Percentiles rank a stretch among this genome's conserved stretches.
Conservation (phyloP, 2,113 vertebrate genomes). For the Eolophus roseicapilla region DNA sequence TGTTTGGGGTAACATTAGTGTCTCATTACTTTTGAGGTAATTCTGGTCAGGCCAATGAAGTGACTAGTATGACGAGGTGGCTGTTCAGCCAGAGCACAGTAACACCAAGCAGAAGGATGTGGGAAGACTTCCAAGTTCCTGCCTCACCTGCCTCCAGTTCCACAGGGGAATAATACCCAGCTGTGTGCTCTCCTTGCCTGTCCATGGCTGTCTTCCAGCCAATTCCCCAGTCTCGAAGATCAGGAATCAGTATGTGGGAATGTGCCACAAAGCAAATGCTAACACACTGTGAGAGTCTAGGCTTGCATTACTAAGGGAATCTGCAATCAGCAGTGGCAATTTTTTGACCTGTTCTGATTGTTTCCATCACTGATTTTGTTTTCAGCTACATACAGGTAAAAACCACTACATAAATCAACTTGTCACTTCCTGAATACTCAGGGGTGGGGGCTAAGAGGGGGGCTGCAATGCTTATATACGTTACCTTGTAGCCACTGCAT, state of each 20-base stretch:
- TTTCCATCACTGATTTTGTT: not conserved
- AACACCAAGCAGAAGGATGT: not conserved
- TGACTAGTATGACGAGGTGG: not conserved
- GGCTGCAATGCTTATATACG: not conserved
- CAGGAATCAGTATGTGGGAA: not conserved
- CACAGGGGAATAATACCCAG: not conserved
- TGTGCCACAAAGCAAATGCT: not conserved
- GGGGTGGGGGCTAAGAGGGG: not conserved
- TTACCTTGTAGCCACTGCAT: constrained; percentile 94
- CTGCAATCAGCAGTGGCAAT: not conserved
- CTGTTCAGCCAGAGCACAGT: not conserved
- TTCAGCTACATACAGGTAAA: not conserved
- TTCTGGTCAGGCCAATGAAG: not conserved
- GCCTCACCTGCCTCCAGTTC: not conserved
- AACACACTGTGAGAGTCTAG: not conserved
- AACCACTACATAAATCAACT: not conserved
- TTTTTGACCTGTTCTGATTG: not conserved
- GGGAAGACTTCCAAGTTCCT: not conserved
- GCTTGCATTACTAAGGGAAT: not conserved
- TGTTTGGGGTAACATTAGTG: not conserved
- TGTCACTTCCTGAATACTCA: not conserved
- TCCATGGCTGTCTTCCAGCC: not conserved
- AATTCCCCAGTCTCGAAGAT: not conserved
- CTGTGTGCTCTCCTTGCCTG: not conserved
- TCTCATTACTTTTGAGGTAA: not conserved